Evolutionary conservation across 2,888 invertebrate species (phyloP).

Genomic region (Tenthredo notha): DNA sequence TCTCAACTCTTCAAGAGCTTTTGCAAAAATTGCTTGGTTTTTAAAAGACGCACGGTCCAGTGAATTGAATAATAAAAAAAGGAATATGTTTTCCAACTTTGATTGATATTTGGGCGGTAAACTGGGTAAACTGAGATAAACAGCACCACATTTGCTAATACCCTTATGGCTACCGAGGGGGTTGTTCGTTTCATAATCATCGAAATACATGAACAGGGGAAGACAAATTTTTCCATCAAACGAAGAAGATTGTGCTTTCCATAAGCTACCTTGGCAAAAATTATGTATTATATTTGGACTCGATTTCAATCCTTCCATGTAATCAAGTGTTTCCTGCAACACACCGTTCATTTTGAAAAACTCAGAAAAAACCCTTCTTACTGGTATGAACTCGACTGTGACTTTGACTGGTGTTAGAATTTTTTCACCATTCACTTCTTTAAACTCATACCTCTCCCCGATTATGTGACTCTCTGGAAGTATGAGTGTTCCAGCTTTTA

Average conservation of each 20-base stretch:
- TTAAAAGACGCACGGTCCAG: conserved; percentile 52
- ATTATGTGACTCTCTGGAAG: conserved; percentile 22
- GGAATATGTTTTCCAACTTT: conserved; percentile 58
- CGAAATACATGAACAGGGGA: background rate
- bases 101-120: conserved; percentile 57
- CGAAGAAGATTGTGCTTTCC: conserved; percentile 25
- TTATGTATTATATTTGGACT: conserved; percentile 3
- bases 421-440: conserved; percentile 18
- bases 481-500: conserved; percentile 23
- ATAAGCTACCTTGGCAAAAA: conserved; percentile 33
- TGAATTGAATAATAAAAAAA: conserved; percentile 57
- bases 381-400: conserved; percentile 27
- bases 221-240: conserved; percentile 3
- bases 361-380: conserved; percentile 12
- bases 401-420: conserved; percentile 32
- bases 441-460: conserved; percentile 31
- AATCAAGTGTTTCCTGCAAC: conserved; percentile 28
- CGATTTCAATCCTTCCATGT: conserved; percentile 20
- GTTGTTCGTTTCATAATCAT: background rate
- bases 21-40: conserved; percentile 55
- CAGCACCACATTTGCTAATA: conserved; percentile 61
- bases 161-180: conserved; percentile 57
- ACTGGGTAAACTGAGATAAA: conserved; percentile 58
- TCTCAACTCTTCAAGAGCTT: conserved; percentile 58
- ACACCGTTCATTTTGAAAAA: conserved; percentile 21